phyloP scores from a whole-genome alignment of 2,888 invertebrate genomes.

The Scaeva pyrastri region DNA sequence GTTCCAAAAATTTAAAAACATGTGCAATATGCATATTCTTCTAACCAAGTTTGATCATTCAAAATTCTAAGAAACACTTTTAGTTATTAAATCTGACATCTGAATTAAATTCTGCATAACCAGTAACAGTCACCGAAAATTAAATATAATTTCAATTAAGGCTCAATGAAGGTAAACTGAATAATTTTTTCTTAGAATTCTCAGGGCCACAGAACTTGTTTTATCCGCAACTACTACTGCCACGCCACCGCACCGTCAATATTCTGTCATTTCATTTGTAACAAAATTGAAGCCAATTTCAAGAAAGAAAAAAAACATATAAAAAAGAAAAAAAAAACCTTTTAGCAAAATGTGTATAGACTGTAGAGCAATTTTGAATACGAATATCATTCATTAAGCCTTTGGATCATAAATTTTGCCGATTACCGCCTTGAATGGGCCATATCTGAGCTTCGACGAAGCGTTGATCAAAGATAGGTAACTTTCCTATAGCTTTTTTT shows the following conservation, averaged over 20 bases:
- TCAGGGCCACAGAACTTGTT: conserved; percentile 19
- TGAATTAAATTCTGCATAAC: conserved; percentile 7
- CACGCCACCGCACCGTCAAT: background rate
- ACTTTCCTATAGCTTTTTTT: conserved; percentile 9
- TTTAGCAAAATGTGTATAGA: background rate
- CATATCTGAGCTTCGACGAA: background rate
- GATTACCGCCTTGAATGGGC: background rate
- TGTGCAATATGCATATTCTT: background rate
- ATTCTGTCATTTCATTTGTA: conserved; percentile 21
- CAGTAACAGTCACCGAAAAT: background rate
- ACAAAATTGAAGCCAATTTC: background rate
- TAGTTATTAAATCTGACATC: background rate
- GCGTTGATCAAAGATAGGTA: background rate
- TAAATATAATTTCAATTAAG: background rate
- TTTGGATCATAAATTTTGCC: background rate
- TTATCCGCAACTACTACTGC: background rate
- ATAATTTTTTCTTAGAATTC: conserved; percentile 18
- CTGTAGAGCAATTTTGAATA: conserved; percentile 18
- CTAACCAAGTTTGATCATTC: background rate
- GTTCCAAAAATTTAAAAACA: background rate
- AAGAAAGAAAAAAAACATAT: background rate
- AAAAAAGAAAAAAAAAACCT: background rate
- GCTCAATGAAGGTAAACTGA: background rate
- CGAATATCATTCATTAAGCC: conserved; percentile 23
- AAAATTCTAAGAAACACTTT: background rate